These are phyloP conservation scores for Pseudachorutes palmiensis DNA, from an alignment of 1,140 invertebrate species.

Conservation along the genomic window DNA sequence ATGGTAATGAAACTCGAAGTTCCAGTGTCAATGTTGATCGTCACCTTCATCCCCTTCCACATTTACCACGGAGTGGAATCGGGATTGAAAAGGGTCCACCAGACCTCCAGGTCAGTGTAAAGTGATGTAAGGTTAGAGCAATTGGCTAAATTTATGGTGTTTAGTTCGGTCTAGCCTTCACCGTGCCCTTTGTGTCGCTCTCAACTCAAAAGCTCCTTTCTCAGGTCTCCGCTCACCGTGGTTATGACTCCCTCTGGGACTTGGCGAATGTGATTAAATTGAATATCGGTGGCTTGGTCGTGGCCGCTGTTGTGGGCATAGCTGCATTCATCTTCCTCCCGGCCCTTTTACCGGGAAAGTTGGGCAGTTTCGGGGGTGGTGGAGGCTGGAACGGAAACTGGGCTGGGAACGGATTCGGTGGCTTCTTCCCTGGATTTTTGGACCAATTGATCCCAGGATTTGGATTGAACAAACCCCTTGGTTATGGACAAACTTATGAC, in stretches of 20 bases:
- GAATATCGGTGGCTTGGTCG: constrained; percentile 32
- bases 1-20: too few species aligned
- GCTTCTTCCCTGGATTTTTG: constrained; percentile 21
- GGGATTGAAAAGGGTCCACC: not conserved
- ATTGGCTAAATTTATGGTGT: not conserved
- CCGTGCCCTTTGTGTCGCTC: constrained; percentile 34
- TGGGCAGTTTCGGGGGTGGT: not conserved
- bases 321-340: constrained; percentile 30
- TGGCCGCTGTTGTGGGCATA: constrained; percentile 30
- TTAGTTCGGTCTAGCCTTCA: constrained; percentile 35
- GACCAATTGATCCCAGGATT: constrained; percentile 23
- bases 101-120: not conserved
- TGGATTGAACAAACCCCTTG: constrained; percentile 18
- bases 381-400: constrained; percentile 10
- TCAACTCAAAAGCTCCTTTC: constrained; percentile 29
- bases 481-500: constrained; percentile 21
- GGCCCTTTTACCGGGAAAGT: constrained; percentile 18
- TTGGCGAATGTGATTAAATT: constrained; percentile 29
- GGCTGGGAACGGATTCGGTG: not conserved
- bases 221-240: not conserved
- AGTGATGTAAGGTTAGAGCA: not conserved
- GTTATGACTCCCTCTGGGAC: constrained; percentile 14
- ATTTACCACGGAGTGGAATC: not conserved
- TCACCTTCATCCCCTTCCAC: too few species aligned
- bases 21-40: too few species aligned